Percentiles rank a stretch among this genome's conserved stretches.
Evolutionary conservation across 2,888 invertebrate species (phyloP).

Genomic region (Ptychoptera albimana): DNA sequence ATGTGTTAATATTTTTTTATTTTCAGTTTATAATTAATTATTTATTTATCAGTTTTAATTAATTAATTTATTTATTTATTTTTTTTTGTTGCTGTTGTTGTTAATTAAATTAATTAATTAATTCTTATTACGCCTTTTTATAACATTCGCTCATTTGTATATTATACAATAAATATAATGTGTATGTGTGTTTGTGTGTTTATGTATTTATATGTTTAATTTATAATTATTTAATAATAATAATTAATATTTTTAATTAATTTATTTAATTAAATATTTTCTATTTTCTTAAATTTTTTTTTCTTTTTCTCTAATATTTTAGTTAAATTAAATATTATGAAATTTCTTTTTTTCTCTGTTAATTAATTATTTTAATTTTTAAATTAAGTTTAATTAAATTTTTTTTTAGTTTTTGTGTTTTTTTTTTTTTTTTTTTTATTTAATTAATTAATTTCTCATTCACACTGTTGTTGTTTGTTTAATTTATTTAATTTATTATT

Average conservation of each 20-base stretch:
- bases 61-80: background rate
- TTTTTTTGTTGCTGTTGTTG: slow-evolving; percentile 6
- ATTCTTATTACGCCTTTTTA: slow-evolving; percentile 9
- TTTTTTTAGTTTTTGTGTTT: no score
- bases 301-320: background rate
- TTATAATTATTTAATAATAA: background rate
- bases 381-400: no score
- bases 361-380: slow-evolving; percentile 8
- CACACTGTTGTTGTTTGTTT: background rate
- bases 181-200: slow-evolving; percentile 9
- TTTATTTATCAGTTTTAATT: slow-evolving; percentile 4
- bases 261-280: slow-evolving; percentile 7
- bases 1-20: slow-evolving; percentile 6
- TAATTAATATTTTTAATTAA: slow-evolving; percentile 7
- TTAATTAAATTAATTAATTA: slow-evolving; percentile 10
- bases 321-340: slow-evolving; percentile 3
- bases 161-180: slow-evolving; percentile 10
- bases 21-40: slow-evolving; percentile 11
- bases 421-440: background rate
- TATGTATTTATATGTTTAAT: slow-evolving; percentile 7
- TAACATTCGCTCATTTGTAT: slow-evolving; percentile 8
- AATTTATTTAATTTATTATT: background rate
- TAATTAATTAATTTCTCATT: background rate
- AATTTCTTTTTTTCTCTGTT: slow-evolving; percentile 7
- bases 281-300: background rate